Percentiles rank a stretch among this genome's conserved stretches.
These are phyloP conservation scores for Henicopernis longicauda DNA, from an alignment of 2,113 vertebrate species.

Conservation along the genomic window DNA sequence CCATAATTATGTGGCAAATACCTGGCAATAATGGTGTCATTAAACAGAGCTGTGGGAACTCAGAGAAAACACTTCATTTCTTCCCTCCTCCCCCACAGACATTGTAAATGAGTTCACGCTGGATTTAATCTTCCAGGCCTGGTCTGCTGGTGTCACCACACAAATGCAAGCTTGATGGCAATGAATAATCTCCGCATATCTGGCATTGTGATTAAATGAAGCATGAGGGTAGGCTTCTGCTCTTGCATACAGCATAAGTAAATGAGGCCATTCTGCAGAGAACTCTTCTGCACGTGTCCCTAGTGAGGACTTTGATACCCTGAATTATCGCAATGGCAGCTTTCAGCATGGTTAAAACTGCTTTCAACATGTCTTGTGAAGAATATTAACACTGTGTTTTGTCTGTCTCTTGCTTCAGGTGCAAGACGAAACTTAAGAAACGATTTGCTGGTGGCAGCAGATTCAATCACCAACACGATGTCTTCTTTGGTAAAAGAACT, in stretches of 20 bases:
- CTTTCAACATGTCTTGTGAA: neutral
- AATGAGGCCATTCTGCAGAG: slow-evolving; percentile 15
- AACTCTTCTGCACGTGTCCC: neutral
- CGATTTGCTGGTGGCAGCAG: slow-evolving; percentile 93
- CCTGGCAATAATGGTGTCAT: slow-evolving; percentile 44
- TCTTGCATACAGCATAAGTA: slow-evolving; percentile 15
- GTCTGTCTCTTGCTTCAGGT: slow-evolving; percentile 75
- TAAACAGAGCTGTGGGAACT: slow-evolving; percentile 48
- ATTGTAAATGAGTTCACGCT: slow-evolving; percentile 33
- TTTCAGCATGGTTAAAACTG: neutral
- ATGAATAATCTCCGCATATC: slow-evolving; percentile 53
- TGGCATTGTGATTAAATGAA: slow-evolving; percentile 41
- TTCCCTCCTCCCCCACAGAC: slow-evolving; percentile 30
- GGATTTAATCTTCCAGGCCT: slow-evolving; percentile 36
- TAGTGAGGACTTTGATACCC: neutral
- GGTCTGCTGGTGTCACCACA: slow-evolving; percentile 35
- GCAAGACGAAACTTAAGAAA: slow-evolving; percentile 95
- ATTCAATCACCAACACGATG: slow-evolving; percentile 99
- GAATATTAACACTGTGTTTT: neutral
- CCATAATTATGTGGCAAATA: slow-evolving; percentile 49
- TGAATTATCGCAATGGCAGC: slow-evolving; percentile 4
- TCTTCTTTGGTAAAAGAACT: slow-evolving; percentile 96
- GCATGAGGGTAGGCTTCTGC: slow-evolving; percentile 14
- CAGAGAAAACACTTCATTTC: slow-evolving; percentile 35
- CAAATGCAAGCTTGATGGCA: slow-evolving; percentile 41